phyloP scores from a whole-genome alignment of 2,113 vertebrate species.

The Toxotes jaculatrix region DNA sequence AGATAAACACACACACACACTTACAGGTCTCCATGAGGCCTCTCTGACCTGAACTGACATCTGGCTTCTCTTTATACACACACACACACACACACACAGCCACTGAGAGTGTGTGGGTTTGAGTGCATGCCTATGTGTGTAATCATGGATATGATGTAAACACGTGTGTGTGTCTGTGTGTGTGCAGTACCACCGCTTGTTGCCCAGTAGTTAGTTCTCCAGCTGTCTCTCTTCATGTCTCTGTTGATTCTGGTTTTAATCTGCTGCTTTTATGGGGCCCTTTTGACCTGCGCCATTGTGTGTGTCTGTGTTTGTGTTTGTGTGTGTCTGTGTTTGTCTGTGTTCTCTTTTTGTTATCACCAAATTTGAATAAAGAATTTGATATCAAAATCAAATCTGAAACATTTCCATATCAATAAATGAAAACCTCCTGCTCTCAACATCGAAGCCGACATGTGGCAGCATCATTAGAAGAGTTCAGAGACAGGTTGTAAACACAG shows the following conservation, averaged over 20 bases:
- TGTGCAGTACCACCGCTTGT: constrained; percentile 2
- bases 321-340: background rate
- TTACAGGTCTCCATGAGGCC: background rate
- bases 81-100: background rate
- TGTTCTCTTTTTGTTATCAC: background rate
- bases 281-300: constrained; percentile 31
- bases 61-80: constrained; percentile 45
- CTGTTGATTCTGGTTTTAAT: constrained; percentile 55
- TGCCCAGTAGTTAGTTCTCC: constrained; percentile 53
- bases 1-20: constrained; percentile 5
- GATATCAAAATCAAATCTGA: constrained; percentile 1
- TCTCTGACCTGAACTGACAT: constrained; percentile 33
- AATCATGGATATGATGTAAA: constrained; percentile 24
- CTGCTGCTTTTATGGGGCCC: constrained; percentile 41
- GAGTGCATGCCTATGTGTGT: constrained; percentile 23
- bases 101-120: constrained; percentile 12
- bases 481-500: constrained; percentile 17
- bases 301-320: constrained; percentile 2
- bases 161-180: constrained; percentile 23
- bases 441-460: background rate
- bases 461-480: constrained; percentile 2
- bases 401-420: background rate
- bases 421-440: background rate
- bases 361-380: background rate
- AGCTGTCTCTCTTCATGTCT: constrained; percentile 42